Conservation (phyloP, 1,140 invertebrate species). For the Zeugodacus cucurbitae region DNA sequence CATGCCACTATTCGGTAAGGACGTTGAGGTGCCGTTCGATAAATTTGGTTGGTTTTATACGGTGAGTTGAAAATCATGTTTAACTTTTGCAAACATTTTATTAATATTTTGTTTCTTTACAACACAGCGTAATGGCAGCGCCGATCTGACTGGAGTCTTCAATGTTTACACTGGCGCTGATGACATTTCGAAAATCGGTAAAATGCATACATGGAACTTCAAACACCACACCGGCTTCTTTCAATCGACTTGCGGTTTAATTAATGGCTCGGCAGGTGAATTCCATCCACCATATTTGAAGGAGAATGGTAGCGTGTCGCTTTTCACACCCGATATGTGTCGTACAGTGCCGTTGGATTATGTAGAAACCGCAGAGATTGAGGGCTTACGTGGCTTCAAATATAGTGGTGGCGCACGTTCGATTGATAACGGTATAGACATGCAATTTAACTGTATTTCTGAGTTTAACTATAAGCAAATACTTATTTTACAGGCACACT, state of each 20-base stretch:
- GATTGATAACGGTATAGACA: constrained; percentile 72
- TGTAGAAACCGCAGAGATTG: constrained; percentile 67
- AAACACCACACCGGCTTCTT: constrained; percentile 71
- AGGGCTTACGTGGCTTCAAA: constrained; percentile 71
- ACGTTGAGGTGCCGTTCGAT: constrained; percentile 72
- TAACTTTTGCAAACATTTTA: background rate
- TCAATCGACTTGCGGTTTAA: constrained; percentile 69
- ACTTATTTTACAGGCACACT: constrained; percentile 64
- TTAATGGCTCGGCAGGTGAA: constrained; percentile 79
- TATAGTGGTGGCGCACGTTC: constrained; percentile 69
- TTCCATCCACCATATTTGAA: constrained; percentile 76
- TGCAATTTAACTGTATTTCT: constrained; percentile 49
- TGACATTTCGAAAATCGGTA: constrained; percentile 72
- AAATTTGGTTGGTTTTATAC: constrained; percentile 85
- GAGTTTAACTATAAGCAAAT: constrained; percentile 14
- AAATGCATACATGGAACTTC: constrained; percentile 77
- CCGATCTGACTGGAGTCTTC: constrained; percentile 76
- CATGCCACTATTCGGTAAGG: constrained; percentile 67
- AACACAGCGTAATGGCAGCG: constrained; percentile 77
- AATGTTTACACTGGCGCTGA: constrained; percentile 77
- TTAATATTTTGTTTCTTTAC: background rate
- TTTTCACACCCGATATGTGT: constrained; percentile 79
- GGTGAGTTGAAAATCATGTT: constrained; percentile 67
- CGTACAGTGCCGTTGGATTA: constrained; percentile 72
- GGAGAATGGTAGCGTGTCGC: constrained; percentile 70